Percentiles rank a stretch among this genome's conserved stretches.
phyloP scores from a whole-genome alignment of 2,888 invertebrate genomes.

The Amphipyra berbera region DNA sequence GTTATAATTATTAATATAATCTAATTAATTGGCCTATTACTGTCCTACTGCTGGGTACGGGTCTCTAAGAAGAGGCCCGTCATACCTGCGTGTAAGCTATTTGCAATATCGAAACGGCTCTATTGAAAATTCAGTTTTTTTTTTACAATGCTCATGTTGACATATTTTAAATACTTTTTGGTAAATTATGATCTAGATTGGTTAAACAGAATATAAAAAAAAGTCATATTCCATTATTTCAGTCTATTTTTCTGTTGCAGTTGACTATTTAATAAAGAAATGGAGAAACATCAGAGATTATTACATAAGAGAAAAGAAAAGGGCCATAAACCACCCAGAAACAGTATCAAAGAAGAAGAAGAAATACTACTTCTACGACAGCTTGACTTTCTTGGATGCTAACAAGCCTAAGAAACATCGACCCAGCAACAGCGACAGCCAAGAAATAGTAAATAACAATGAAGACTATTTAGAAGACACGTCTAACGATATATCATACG shows the following conservation, averaged over 20 bases:
- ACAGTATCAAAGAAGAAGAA: slow-evolving; percentile 10
- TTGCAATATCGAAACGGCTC: too few species aligned
- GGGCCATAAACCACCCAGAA: not conserved
- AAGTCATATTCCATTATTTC: not conserved
- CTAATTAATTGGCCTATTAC: too few species aligned
- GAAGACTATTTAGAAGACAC: slow-evolving; percentile 31
- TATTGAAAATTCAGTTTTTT: too few species aligned
- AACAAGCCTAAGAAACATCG: not conserved
- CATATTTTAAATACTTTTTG: too few species aligned
- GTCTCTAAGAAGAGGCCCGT: too few species aligned
- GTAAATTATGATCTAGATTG: too few species aligned
- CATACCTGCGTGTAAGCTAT: too few species aligned
- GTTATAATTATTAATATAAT: too few species aligned
- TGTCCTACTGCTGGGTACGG: too few species aligned
- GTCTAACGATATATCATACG: slow-evolving; percentile 1
- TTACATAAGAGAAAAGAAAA: slow-evolving; percentile 45
- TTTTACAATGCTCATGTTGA: too few species aligned
- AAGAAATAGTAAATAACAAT: not conserved
- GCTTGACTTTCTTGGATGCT: slow-evolving; percentile 34
- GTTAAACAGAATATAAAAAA: too few species aligned
- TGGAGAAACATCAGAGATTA: slow-evolving; percentile 55
- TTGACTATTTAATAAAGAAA: slow-evolving; percentile 34
- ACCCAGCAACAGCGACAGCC: not conserved
- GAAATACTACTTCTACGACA: slow-evolving; percentile 35
- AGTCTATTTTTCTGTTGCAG: slow-evolving; percentile 28